Base-by-base conservation (phyloP, 1,140 invertebrate species). In the Brevipalpus yothersi region DNA sequence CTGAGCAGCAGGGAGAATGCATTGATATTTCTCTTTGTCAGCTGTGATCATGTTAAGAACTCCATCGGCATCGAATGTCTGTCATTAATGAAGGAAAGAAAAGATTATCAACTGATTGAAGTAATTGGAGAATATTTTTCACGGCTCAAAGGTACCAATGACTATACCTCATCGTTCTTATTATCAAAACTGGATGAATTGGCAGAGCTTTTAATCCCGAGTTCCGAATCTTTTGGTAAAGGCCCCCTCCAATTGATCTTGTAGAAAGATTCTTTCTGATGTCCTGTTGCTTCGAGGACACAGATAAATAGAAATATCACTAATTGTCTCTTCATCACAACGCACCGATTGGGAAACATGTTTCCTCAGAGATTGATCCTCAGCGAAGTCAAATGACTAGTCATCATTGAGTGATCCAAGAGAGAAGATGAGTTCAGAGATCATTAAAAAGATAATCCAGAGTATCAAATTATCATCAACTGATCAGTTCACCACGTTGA, bases 1-100 rank as follows among this genome's bases (percentile, higher is more conserved):
- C 58, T 73, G 72, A 41, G 78, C 67, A 60, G 79, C 76, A 56
- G 85, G 86, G 63, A 92, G 75, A 19, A 79, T 70, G 71, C 87
- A 92, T 57, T 69, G 68, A 64, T 77, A 77, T 63, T 70, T 70
- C 65, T 79, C 76, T 60, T 77, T 69, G 53, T 73, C 67, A 12
- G 67, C 68, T 58, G 75, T 75, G 21, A 69, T 73, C 53, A 76
- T 70, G 55, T 70, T 58, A n/a, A 76, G 63, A 42, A 66, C 63
- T 42, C 71, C 68, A 15, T 65, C 64, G 58, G 64, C 62, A 42
- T 71, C 17, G 13, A 51, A 19, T 19, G 12, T 10, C 21, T n/a
- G 49, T n/a, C 10, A 17, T 19, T 15, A 19, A 17, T 2, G 49
- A 19, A 51, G n/a, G n/a, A 17, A 51, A 51, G 3, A 2, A 51